A percentile compares a stretch with the other conserved stretches of the same genome.
Conservation (phyloP, 2,888 invertebrate species). For the Heteropelma amictum region DNA sequence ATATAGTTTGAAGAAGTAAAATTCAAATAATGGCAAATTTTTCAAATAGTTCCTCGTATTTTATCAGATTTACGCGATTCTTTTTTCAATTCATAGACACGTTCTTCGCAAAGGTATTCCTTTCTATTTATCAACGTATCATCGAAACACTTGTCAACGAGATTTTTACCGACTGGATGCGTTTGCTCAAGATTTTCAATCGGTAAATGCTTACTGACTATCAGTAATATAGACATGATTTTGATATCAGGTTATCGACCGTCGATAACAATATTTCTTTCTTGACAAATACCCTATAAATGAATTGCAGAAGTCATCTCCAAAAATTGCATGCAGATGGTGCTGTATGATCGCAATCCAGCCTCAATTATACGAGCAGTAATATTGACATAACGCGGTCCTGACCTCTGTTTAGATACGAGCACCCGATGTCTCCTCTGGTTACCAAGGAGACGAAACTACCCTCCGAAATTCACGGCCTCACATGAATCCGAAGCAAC, state of each 20-base stretch:
- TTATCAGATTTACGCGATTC: too few relatives aligned
- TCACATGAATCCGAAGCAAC: constrained; percentile 32
- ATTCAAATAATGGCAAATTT: too few relatives aligned
- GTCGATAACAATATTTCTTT: background rate
- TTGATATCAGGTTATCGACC: background rate
- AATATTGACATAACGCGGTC: constrained; percentile 64
- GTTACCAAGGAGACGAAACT: constrained; percentile 61
- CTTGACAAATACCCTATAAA: too few relatives aligned
- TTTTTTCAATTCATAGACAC: too few relatives aligned
- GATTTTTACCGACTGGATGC: too few relatives aligned
- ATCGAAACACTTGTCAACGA: too few relatives aligned
- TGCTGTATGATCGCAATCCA: background rate
- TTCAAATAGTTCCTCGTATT: too few relatives aligned
- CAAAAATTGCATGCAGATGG: constrained; percentile 13
- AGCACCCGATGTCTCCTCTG: constrained; percentile 52
- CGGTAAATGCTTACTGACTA: background rate
- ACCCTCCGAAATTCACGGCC: constrained; percentile 57
- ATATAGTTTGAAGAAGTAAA: too few relatives aligned
- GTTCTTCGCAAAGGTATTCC: too few relatives aligned
- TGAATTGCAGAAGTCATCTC: background rate
- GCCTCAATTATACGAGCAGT: constrained; percentile 32
- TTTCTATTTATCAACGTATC: too few relatives aligned
- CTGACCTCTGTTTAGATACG: constrained; percentile 61
- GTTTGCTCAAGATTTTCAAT: background rate
- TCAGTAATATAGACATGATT: background rate